Base-by-base conservation (phyloP, 2,888 invertebrate genomes). In the Stenodera caucasica region DNA sequence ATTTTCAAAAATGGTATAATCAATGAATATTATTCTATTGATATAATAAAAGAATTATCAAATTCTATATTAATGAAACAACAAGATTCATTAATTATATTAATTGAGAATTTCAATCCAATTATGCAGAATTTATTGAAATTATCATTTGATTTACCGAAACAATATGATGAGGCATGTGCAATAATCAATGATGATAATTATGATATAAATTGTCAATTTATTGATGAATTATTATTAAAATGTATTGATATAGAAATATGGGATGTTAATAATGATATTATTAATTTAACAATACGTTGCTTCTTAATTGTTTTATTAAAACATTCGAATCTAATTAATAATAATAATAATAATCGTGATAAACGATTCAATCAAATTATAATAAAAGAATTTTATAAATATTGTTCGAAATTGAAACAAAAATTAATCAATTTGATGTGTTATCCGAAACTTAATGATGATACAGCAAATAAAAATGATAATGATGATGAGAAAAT, bases 241-340 rank as follows among this genome's bases (percentile, higher is more conserved):
- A 74, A 77, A 40, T 18, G 18, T 23, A 23, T 77, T 4, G 78
- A 78, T 59, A 71, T 77, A 15, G 80, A 82, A 73, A 81, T 83
- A 55, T 84, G 84, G 82, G 84, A 84, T 58, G 73, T 81, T 7
- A 75, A 76, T 35, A 79, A 78, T 56, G 80, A 81, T 57, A 70
- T 82, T 32, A 72, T 85, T 32, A 84, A 84, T 60, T 75, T 77
- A 4, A 80, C 83, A 6, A 80, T 83, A 1, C 75, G 83, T 53
- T 81, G 84, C 64, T 79, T 82, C 60, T 72, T 86, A 37, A 80
- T 83, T 23, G 81, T 83, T 2, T 72, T 84, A 5, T 71, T 86
- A 18, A 84, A 84, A 69, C 84, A 85, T 61, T 81, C 83, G n/a
- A 83, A 84, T 1, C 72, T 84, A 49, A 69, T 81, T n/a, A 70